These are phyloP conservation scores for Mico argentatus DNA, from an alignment of 2,797 vertebrate genomes.

Conservation along the genomic window DNA sequence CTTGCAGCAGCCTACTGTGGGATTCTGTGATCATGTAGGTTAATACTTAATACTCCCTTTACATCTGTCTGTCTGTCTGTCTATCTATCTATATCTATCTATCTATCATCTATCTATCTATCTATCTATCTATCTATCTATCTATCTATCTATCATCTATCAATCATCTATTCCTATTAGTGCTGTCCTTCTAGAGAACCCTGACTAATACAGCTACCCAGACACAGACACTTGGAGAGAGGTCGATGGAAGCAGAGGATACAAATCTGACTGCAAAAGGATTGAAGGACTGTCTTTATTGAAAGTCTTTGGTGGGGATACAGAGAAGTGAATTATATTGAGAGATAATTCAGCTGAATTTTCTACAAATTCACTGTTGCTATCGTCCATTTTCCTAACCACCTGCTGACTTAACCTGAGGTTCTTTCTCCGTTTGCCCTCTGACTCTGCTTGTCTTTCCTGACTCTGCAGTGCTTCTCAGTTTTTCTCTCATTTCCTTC, in stretches of 20 bases:
- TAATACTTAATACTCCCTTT: not conserved
- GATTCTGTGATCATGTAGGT: not conserved
- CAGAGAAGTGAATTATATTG: not conserved
- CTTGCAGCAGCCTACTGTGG: not conserved
- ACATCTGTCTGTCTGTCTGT: too few species aligned
- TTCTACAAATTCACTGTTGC: not conserved
- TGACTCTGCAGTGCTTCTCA: not conserved
- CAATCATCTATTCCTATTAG: too few species aligned
- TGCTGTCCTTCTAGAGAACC: too few species aligned
- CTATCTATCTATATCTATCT: too few species aligned
- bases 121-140: too few species aligned
- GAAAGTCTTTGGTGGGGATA: not conserved
- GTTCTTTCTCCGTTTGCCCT: not conserved
- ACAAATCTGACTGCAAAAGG: not conserved
- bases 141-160: too few species aligned
- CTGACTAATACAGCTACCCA: not conserved
- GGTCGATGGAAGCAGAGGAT: rapidly evolving
- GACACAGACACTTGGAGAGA: not conserved
- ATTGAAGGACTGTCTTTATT: not conserved
- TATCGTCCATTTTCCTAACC: not conserved
- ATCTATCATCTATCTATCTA: too few species aligned
- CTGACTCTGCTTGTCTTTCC: not conserved
- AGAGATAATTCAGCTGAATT: not conserved
- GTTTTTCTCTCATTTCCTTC: not conserved
- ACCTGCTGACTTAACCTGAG: not conserved